A percentile compares a stretch with the other conserved stretches of the same genome.
Conservation (phyloP, 2,888 invertebrate species). For the Linnaemya vulpina region DNA sequence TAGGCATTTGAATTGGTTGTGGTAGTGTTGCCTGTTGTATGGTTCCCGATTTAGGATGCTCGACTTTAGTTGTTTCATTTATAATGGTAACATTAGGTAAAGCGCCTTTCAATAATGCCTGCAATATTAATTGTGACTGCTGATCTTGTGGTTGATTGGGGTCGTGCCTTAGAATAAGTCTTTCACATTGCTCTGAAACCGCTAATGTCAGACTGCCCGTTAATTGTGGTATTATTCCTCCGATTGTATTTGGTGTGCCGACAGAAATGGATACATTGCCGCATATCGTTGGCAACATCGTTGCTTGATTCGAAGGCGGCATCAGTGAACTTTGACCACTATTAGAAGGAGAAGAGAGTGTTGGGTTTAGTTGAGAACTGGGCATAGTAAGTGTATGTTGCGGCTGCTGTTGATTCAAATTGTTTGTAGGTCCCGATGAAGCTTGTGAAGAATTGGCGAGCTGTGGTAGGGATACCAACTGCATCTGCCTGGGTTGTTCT, state of each 20-base stretch:
- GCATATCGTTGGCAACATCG: constrained; percentile 76
- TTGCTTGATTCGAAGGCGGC: constrained; percentile 48
- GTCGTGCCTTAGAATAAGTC: constrained; percentile 87
- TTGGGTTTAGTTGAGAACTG: constrained; percentile 26
- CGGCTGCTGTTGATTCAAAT: constrained; percentile 54
- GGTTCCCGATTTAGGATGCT: constrained; percentile 65
- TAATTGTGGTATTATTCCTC: constrained; percentile 84
- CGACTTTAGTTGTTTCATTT: constrained; percentile 80
- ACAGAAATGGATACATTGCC: constrained; percentile 79
- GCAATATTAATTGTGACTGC: constrained; percentile 82
- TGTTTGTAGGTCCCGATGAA: constrained; percentile 49
- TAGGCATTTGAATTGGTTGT: constrained; percentile 76
- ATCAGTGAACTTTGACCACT: constrained; percentile 37
- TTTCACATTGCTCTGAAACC: constrained; percentile 87
- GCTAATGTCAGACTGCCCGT: constrained; percentile 87
- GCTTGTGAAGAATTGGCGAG: constrained; percentile 68
- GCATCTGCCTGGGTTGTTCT: constrained; percentile 76
- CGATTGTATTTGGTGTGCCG: constrained; percentile 80
- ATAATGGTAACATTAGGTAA: constrained; percentile 82
- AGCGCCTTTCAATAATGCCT: constrained; percentile 82
- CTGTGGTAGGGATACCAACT: constrained; percentile 77
- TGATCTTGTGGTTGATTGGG: constrained; percentile 85
- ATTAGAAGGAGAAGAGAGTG: constrained; percentile 68
- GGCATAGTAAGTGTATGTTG: constrained; percentile 45
- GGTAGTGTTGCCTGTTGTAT: constrained; percentile 61